phyloP scores from a whole-genome alignment of 2,888 invertebrate genomes.

The Caenorhabditis parvicauda region DNA sequence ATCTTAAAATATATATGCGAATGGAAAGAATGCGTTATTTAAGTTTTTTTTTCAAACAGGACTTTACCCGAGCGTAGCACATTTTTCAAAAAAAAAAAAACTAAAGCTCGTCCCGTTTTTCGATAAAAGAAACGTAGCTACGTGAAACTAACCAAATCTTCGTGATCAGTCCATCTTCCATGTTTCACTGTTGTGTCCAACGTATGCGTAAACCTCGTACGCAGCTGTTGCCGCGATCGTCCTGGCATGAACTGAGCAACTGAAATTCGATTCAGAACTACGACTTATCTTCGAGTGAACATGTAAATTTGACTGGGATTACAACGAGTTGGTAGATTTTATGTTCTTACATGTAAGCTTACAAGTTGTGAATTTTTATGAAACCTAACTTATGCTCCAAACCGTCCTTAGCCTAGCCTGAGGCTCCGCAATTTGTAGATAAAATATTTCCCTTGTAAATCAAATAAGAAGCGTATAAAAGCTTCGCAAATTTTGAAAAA shows the following conservation, averaged over 20 bases:
- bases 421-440: slow-evolving; percentile 3
- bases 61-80: background rate
- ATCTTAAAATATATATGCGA: no score
- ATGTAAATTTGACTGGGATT: no score
- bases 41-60: background rate
- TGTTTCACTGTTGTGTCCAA: slow-evolving; percentile 43
- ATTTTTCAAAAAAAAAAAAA: no score
- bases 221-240: slow-evolving; percentile 43
- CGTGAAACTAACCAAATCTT: slow-evolving; percentile 52
- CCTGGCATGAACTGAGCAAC: slow-evolving; percentile 56
- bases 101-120: background rate
- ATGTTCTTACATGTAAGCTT: no score
- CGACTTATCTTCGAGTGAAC: background rate
- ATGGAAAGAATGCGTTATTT: background rate
- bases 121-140: no score
- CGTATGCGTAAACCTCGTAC: slow-evolving; percentile 42
- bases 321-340: background rate
- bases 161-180: slow-evolving; percentile 55
- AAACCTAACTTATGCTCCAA: background rate
- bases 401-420: no score
- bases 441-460: background rate
- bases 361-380: no score
- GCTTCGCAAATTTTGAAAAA: no score
- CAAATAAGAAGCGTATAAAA: background rate
- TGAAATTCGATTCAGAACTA: slow-evolving; percentile 12